phyloP scores from a whole-genome alignment of 2,797 vertebrate genomes.

The Euthynnus affinis region DNA sequence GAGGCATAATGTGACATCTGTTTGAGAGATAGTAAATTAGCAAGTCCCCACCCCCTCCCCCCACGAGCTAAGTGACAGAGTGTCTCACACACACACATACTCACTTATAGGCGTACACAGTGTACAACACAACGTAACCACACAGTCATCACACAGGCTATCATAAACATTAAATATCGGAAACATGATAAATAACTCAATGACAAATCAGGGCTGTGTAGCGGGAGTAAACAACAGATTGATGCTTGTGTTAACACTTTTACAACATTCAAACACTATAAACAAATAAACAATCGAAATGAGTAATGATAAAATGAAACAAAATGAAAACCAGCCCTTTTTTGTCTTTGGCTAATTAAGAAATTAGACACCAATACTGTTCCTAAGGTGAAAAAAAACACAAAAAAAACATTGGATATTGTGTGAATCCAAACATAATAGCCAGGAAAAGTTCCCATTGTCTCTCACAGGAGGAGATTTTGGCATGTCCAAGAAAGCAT shows the following conservation, averaged over 20 bases:
- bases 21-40: constrained; percentile 74
- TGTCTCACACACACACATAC: constrained; percentile 46
- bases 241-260: constrained; percentile 30
- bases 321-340: background rate
- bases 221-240: constrained; percentile 36
- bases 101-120: background rate
- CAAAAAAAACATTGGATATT: constrained; percentile 42
- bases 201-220: constrained; percentile 15
- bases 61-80: constrained; percentile 45
- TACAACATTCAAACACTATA: constrained; percentile 25
- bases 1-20: constrained; percentile 70
- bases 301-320: constrained; percentile 5
- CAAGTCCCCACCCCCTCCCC: constrained; percentile 60
- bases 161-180: constrained; percentile 49
- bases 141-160: constrained; percentile 49
- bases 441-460: constrained; percentile 15
- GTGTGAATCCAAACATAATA: constrained; percentile 38
- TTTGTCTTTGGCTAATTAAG: background rate
- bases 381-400: too few species aligned
- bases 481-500: constrained; percentile 31
- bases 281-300: constrained; percentile 44
- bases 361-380: constrained; percentile 25
- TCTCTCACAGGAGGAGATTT: constrained; percentile 29
- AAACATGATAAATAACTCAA: constrained; percentile 51
- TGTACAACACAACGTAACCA: constrained; percentile 27